Evolutionary conservation across 2,888 invertebrate species (phyloP).

Genomic region (Sympetrum striolatum): DNA sequence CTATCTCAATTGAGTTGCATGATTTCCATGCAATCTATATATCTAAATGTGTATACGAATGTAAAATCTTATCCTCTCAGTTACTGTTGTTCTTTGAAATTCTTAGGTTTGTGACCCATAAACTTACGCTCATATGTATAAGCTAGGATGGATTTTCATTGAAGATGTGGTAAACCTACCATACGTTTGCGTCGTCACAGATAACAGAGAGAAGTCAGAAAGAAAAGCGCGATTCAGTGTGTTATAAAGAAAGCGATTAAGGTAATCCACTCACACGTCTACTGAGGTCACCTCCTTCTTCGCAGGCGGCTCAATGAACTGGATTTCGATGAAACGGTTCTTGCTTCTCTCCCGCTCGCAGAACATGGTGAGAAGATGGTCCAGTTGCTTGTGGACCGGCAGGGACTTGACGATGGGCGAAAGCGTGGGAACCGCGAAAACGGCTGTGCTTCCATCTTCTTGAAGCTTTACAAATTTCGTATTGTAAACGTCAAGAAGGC

Average conservation of each 20-base stretch:
- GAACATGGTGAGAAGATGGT: slow-evolving; percentile 50
- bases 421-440: slow-evolving; percentile 49
- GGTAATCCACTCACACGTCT: slow-evolving; percentile 34
- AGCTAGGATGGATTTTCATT: no score
- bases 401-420: slow-evolving; percentile 47
- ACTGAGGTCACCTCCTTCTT: slow-evolving; percentile 33
- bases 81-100: no score
- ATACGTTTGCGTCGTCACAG: not conserved
- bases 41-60: no score
- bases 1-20: no score
- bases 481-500: slow-evolving; percentile 50
- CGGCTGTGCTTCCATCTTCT: slow-evolving; percentile 49
- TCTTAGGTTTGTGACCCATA: no score
- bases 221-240: not conserved
- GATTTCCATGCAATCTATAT: no score
- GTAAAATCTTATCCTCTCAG: no score
- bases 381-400: slow-evolving; percentile 50
- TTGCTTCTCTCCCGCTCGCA: slow-evolving; percentile 51
- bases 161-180: not conserved
- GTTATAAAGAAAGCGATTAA: not conserved
- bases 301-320: slow-evolving; percentile 20
- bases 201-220: not conserved
- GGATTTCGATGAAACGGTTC: slow-evolving; percentile 51
- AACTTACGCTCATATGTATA: no score
- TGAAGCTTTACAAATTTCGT: slow-evolving; percentile 45